Base-by-base conservation (phyloP, 2,888 invertebrate species). In the Cephus sareptanus region DNA sequence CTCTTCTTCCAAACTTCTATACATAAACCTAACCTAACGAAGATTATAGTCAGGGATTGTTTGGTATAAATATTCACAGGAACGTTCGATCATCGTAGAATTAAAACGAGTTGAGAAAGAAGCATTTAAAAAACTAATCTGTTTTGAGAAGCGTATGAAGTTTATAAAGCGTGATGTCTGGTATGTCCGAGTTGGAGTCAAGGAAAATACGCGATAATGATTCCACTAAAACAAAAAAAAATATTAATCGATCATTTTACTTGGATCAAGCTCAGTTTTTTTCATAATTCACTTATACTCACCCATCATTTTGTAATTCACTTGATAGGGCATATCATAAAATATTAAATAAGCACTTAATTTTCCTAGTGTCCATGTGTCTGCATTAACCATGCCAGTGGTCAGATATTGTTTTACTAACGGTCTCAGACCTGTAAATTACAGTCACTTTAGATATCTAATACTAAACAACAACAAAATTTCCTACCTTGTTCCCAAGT, bases 301-400 rank as follows among this genome's bases (percentile, higher is more conserved):
- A 89, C 90, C 83, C 76, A 83, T 77, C 77, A 81, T 75, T 75
- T 86, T 81, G 23, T 82, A 86, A 79, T 92, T 83, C 6, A 90
- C 89, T 56, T 91, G 90, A 80, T 90, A 92, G 0, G 94, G 94
- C 80, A 95, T 89, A 85, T 94, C 94, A 84, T 94, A 93, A 85
- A 93, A 95, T 71, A 93, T 93, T 3, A 94, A 88, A 82, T 93
- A 95, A 0, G 93, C 91, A 11, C 93, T 92, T 31, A 95, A 87
- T 76, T 92, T 93, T 77, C 90, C 91, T 77, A 93, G 90, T 1
- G 90, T 78, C 1, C 88, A 89, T 1, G 90, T 89, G 33, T 92
- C 92, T 69, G 90, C 91, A 0, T 87, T 81, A 35, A 93, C 91
- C 34, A 92, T 83, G 0, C 93, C 93, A n/a, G 88, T 90, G 11